A percentile compares a stretch with the other conserved stretches of the same genome.
phyloP scores from a whole-genome alignment of 1,140 invertebrate genomes.

The Eupristina koningsbergeri region DNA sequence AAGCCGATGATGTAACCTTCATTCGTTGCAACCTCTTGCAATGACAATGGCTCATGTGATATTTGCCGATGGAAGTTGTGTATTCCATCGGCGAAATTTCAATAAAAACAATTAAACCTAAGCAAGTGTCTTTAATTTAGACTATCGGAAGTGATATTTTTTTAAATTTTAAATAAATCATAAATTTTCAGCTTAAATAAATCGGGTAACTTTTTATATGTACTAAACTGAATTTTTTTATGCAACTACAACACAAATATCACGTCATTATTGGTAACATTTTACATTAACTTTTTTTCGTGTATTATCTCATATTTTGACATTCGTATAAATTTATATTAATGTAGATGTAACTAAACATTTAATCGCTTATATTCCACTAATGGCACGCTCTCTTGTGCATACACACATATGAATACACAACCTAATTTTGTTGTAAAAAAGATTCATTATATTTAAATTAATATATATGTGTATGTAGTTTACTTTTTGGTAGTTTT shows the following conservation, averaged over 20 bases:
- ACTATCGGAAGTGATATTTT: too few relatives aligned
- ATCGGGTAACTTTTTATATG: background rate
- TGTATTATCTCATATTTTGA: background rate
- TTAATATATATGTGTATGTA: background rate
- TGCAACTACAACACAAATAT: background rate
- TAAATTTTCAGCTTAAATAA: too few relatives aligned
- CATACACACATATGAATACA: background rate
- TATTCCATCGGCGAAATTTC: too few relatives aligned
- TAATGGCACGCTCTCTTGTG: constrained; percentile 34
- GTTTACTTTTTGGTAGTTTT: background rate
- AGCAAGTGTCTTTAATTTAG: too few relatives aligned
- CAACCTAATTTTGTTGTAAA: background rate
- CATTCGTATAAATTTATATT: background rate
- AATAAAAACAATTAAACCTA: too few relatives aligned
- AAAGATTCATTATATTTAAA: constrained; percentile 3
- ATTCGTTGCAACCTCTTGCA: too few relatives aligned
- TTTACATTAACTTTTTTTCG: background rate
- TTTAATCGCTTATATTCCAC: constrained; percentile 35
- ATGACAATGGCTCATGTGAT: background rate
- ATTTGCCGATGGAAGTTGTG: too few relatives aligned
- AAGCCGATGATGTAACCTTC: too few relatives aligned
- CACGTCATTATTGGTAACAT: background rate
- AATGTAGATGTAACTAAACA: background rate
- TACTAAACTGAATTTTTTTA: background rate
- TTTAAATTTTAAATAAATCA: too few relatives aligned